Evolutionary conservation across 2,888 invertebrate species (phyloP), one percentile per base, ranked within the genome.

Genomic region (Microdon myrmicae): DNA sequence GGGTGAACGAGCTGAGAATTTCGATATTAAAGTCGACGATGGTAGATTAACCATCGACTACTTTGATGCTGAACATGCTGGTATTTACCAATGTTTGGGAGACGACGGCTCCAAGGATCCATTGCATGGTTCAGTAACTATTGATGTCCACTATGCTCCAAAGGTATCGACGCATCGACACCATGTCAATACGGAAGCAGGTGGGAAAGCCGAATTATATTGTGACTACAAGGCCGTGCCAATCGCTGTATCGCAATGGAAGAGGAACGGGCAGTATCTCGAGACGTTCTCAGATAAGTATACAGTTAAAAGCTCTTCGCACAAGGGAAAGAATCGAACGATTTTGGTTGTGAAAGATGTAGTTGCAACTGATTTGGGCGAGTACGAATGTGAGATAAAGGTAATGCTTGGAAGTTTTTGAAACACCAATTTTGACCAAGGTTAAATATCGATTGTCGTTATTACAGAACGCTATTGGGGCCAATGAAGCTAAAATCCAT

Each of bases 331-430:
- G 32, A 78, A 77, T 66, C 73, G 75, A 17, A 84, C 90, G 69
- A 85, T 84, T 67, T 77, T 93, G 32, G 79, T 87, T 17, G 86
- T 93, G 68, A 82, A 86, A 19, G 83, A 84, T 13, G 87, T 90
- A 0, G 81, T 83, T 9, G 77, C 79, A 29, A 75, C 81, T 0
- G 92, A 93, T 78, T 84, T 90, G 59, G 92, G 90, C 0, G 86
- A 86, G 73, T 92, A 92, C 75, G 84, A 87, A 1, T 92, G 92
- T 75, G 81, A 86, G 48, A 90, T 74, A 13, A 72, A 74, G 69
- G 73, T 73, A 68, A n/a, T n/a, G n/a, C n/a, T n/a, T n/a, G n/a
- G n/a, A 2, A 10, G 13, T 5, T 12, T 7, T 8, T 34, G n/a
- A 13, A 17, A 6, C 9, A 9, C 23, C 1, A 88, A 0, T 83